Evolutionary conservation across 1,140 invertebrate species (phyloP).

Genomic region (Cepaea nemoralis): DNA sequence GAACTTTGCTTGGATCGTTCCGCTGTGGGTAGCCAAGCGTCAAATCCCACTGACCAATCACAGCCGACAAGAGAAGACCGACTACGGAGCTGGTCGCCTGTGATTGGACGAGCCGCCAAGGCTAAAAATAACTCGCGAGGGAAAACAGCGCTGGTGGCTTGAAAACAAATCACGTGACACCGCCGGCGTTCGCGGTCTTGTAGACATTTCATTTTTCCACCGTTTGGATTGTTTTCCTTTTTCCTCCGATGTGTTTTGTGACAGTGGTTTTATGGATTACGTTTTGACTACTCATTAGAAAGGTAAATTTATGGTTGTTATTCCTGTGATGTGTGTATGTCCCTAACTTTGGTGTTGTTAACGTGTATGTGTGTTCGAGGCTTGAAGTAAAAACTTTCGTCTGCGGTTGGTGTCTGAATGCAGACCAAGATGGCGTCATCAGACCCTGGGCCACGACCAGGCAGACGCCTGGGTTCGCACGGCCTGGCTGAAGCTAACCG

Average conservation of each 20-base stretch:
- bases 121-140: constrained; percentile 4
- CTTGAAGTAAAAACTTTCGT: neutral
- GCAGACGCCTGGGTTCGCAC: neutral
- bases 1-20: constrained; percentile 23
- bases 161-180: neutral
- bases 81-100: neutral
- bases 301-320: neutral
- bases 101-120: neutral
- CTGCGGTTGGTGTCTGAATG: constrained; percentile 7
- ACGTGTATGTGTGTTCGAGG: neutral
- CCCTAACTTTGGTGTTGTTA: neutral
- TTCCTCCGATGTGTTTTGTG: neutral
- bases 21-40: constrained; percentile 21
- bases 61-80: neutral
- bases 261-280: neutral
- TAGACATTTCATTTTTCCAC: neutral
- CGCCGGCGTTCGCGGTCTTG: constrained; percentile 23
- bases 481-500: neutral
- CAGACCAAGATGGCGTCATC: constrained; percentile 34
- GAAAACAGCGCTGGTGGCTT: constrained; percentile 19
- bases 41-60: constrained; percentile 6
- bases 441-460: neutral
- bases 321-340: neutral
- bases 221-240: constrained; percentile 19
- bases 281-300: neutral